These are phyloP conservation scores for Scaptomyza flava DNA, from an alignment of 2,888 invertebrate genomes.

Conservation along the genomic window DNA sequence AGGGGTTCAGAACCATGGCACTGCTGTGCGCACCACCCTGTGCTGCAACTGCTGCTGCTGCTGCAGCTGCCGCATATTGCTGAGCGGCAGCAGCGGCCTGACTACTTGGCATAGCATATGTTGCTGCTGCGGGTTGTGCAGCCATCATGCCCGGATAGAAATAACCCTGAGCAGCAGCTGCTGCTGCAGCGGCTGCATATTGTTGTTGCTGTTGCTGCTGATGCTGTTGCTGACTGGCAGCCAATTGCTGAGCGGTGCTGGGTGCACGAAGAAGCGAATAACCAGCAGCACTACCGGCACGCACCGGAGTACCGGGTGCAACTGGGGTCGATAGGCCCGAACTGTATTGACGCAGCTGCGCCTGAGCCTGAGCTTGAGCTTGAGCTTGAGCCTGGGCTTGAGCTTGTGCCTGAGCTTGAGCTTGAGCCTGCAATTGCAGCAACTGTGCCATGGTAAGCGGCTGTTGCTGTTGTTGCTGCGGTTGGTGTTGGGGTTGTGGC, in stretches of 20 bases:
- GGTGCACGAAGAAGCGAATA: slow-evolving; percentile 62
- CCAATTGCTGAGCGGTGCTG: slow-evolving; percentile 59
- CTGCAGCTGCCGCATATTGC: slow-evolving; percentile 71
- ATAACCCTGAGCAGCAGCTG: slow-evolving; percentile 80
- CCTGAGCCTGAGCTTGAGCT: slow-evolving; percentile 57
- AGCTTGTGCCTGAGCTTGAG: slow-evolving; percentile 42
- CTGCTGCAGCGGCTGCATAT: slow-evolving; percentile 23
- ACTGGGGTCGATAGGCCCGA: slow-evolving; percentile 70
- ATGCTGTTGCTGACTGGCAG: slow-evolving; percentile 53
- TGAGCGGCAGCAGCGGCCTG: slow-evolving; percentile 77
- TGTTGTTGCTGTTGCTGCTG: slow-evolving; percentile 50
- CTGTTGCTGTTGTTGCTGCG: slow-evolving; percentile 51
- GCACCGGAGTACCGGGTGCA: slow-evolving; percentile 66
- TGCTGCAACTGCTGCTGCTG: slow-evolving; percentile 74
- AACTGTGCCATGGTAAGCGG: slow-evolving; percentile 57
- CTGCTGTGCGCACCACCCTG: slow-evolving; percentile 69
- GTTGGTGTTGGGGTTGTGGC: slow-evolving; percentile 51
- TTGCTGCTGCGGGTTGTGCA: slow-evolving; percentile 60
- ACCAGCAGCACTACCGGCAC: slow-evolving; percentile 48
- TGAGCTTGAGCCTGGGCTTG: slow-evolving; percentile 16
- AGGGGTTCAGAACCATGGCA: slow-evolving; percentile 90
- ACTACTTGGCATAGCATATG: slow-evolving; percentile 81
- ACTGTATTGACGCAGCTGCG: slow-evolving; percentile 61
- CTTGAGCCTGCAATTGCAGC: slow-evolving; percentile 63
- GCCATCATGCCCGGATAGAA: slow-evolving; percentile 85